phyloP scores from a whole-genome alignment of 2,797 vertebrate genomes.

The Squalus acanthias region DNA sequence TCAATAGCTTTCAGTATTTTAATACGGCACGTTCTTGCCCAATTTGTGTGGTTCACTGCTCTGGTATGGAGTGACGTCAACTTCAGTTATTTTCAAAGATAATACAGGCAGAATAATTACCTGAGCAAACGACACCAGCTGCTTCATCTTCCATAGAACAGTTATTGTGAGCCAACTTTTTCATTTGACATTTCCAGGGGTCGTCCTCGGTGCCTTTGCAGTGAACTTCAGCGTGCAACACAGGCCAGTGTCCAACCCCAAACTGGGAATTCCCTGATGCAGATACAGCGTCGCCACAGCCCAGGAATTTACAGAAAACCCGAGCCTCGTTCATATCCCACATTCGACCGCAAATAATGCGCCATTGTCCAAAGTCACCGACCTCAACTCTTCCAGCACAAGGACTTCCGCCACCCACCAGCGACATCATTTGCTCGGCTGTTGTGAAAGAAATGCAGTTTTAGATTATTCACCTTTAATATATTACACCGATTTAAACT shows the following conservation, averaged over 20 bases:
- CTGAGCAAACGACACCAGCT: neutral
- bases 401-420: constrained; percentile 48
- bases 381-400: constrained; percentile 58
- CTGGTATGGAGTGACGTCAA: too few species aligned
- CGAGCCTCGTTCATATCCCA: neutral
- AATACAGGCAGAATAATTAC: neutral
- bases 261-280: neutral
- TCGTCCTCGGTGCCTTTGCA: neutral
- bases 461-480: neutral
- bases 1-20: neutral
- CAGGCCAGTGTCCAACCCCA: neutral
- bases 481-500: neutral
- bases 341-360: neutral
- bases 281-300: neutral
- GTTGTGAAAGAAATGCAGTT: neutral
- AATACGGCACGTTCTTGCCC: neutral
- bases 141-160: neutral
- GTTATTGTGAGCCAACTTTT: neutral
- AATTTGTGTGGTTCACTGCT: neutral
- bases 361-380: neutral
- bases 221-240: neutral
- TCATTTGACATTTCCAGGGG: neutral
- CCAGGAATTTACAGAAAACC: neutral
- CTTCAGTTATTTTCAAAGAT: neutral
- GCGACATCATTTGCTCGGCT: constrained; percentile 50